Conservation (phyloP, 2,888 invertebrate genomes). For the Ditula angustiorana region DNA sequence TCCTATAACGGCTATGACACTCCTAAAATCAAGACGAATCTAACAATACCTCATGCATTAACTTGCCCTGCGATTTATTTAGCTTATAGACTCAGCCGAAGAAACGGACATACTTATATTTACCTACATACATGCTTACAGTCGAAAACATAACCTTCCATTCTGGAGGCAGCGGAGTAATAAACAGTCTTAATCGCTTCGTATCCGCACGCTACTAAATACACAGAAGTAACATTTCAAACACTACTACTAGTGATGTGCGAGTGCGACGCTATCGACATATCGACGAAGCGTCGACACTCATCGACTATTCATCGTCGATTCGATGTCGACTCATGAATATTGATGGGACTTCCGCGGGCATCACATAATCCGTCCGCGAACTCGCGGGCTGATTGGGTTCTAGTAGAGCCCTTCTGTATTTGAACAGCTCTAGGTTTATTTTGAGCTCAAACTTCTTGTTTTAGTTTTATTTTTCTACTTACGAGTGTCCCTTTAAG, state of each 20-base stretch:
- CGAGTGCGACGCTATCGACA: slow-evolving; percentile 14
- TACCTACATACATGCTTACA: no score
- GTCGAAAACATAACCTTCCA: no score
- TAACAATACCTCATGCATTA: no score
- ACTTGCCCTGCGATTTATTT: no score
- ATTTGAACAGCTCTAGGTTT: slow-evolving; percentile 9
- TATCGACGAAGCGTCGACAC: slow-evolving; percentile 49
- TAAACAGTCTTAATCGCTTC: background rate
- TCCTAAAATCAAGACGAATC: no score
- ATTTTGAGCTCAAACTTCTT: background rate
- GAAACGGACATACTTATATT: no score
- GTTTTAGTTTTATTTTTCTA: no score
- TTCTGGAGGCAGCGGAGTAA: background rate
- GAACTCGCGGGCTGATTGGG: slow-evolving; percentile 62
- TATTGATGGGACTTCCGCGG: slow-evolving; percentile 74
- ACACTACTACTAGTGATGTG: slow-evolving; percentile 28
- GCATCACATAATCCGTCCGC: slow-evolving; percentile 68
- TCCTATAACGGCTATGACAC: no score
- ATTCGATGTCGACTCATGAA: slow-evolving; percentile 67
- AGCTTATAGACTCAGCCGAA: no score
- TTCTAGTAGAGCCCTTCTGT: slow-evolving; percentile 21
- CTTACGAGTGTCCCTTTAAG: no score
- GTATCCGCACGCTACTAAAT: background rate
- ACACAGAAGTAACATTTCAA: slow-evolving; percentile 20
- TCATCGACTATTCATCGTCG: slow-evolving; percentile 75